Percentiles rank a stretch among this genome's conserved stretches.
phyloP scores from a whole-genome alignment of 2,888 invertebrate genomes.

The Matsumyia berberina region DNA sequence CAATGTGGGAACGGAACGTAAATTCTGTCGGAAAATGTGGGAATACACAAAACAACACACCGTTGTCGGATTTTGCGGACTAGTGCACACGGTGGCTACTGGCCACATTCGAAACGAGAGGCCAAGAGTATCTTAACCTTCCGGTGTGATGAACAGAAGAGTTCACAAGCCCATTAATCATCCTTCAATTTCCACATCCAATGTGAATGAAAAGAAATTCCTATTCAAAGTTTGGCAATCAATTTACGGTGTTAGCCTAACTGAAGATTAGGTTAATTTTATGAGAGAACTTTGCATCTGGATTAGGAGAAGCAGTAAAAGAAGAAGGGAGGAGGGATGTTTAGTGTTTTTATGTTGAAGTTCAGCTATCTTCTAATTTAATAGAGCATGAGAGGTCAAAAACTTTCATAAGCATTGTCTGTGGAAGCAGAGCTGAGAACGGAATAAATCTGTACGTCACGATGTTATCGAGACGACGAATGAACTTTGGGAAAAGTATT shows the following conservation, averaged over 20 bases:
- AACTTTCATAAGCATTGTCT: neutral
- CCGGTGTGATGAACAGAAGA: constrained; percentile 37
- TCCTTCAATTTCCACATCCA: constrained; percentile 45
- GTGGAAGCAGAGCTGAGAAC: neutral
- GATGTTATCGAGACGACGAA: neutral
- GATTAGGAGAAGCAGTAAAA: constrained; percentile 1
- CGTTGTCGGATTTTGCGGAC: constrained; percentile 61
- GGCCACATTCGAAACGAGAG: constrained; percentile 23
- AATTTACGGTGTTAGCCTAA: constrained; percentile 36
- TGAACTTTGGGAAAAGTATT: neutral
- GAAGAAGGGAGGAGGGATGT: neutral
- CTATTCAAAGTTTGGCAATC: constrained; percentile 43
- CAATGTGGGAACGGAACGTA: constrained; percentile 65
- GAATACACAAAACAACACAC: constrained; percentile 46
- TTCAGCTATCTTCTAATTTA: constrained; percentile 1
- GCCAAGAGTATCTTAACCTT: constrained; percentile 59
- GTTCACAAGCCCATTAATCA: constrained; percentile 53
- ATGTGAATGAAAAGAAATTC: constrained; percentile 40
- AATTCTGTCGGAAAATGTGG: constrained; percentile 58
- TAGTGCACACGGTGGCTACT: constrained; percentile 50
- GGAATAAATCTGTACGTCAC: neutral
- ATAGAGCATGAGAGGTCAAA: constrained; percentile 9
- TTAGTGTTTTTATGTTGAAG: constrained; percentile 2
- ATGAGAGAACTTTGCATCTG: constrained; percentile 16
- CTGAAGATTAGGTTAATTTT: constrained; percentile 43